Evolutionary conservation across 1,140 invertebrate genomes (phyloP).

Genomic region (Orius laevigatus): DNA sequence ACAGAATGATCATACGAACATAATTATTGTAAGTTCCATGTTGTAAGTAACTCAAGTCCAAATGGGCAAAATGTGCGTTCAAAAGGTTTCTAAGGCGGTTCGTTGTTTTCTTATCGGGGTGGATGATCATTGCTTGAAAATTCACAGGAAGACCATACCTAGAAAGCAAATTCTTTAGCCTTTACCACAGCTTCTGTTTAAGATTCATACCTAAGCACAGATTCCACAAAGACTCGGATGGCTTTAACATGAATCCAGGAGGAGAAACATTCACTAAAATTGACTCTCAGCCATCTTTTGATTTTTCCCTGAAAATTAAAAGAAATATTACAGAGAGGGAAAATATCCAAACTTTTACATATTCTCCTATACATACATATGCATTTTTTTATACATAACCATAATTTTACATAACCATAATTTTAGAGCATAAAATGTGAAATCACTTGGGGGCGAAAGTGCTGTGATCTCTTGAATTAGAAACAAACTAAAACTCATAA

Average conservation of each 20-base stretch:
- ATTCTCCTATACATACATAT: too few relatives aligned
- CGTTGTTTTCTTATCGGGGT: conserved; percentile 78
- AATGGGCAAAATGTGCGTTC: conserved; percentile 82
- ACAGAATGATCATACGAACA: background rate
- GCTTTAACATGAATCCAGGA: background rate
- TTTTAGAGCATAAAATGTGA: too few relatives aligned
- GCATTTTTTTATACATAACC: too few relatives aligned
- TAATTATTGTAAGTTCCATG: background rate
- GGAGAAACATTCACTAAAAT: background rate
- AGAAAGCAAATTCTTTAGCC: background rate
- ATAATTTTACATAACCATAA: too few relatives aligned
- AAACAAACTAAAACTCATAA: too few relatives aligned
- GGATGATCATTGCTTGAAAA: conserved; percentile 89
- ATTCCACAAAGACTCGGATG: background rate
- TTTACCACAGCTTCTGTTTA: too few relatives aligned
- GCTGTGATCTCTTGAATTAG: too few relatives aligned
- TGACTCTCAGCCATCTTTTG: conserved; percentile 35
- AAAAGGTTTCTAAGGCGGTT: conserved; percentile 83
- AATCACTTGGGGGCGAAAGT: too few relatives aligned
- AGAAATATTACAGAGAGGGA: too few relatives aligned
- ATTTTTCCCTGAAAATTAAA: conserved; percentile 91
- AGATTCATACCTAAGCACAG: background rate
- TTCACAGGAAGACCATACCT: conserved; percentile 94
- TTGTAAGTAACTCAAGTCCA: conserved; percentile 71
- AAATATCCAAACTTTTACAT: too few relatives aligned